Base-by-base conservation (phyloP, 2,888 invertebrate species). In the Tanytarsus gracilentus region DNA sequence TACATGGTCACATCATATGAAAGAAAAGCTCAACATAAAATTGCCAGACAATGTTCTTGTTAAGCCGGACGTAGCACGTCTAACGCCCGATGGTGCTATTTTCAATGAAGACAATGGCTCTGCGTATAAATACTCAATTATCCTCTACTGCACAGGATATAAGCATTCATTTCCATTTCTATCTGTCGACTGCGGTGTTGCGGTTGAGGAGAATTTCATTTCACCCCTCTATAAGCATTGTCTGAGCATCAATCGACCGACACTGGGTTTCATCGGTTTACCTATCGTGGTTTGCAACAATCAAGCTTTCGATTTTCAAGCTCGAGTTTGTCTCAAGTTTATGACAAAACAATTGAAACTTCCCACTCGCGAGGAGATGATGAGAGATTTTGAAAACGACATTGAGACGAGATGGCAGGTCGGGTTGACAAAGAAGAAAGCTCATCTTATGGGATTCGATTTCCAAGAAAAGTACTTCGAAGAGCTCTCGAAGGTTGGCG, bases 191-290 rank as follows among this genome's bases (percentile, higher is more conserved):
- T 88, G 88, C 69, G 81, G 78, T 18, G 75, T 91, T 4, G 80
- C 83, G 53, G 84, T 89, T 3, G 82, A 85, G 56, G 82, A 87
- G 62, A 87, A 88, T 70, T 85, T 83, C 75, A 84, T 94, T n/a
- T 81, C 82, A 66, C 86, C 88, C 0, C 78, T 94, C 1, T 92
- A 88, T 77, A 90, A 91, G 68, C 94, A 95, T 69, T 74, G 92
- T 58, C 80, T 95, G 33, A 87, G 93, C 70, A 85, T 87, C 51
- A 78, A 83, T 63, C 82, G 85, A 67, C 90, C 92, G 1, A 80
- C 83, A 9, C 82, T 95, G 79, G 85, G 84, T 60, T 82, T 95
- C 64, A 78, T 93, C 62, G 95, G 94, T 0, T 76, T 95, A 26
- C 88, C 89, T 0, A 88, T 83, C 71, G 84, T 83, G 65, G 85